Evolutionary conservation across 2,797 vertebrate species (phyloP).

Genomic region (Amblyopsis hoosieri): DNA sequence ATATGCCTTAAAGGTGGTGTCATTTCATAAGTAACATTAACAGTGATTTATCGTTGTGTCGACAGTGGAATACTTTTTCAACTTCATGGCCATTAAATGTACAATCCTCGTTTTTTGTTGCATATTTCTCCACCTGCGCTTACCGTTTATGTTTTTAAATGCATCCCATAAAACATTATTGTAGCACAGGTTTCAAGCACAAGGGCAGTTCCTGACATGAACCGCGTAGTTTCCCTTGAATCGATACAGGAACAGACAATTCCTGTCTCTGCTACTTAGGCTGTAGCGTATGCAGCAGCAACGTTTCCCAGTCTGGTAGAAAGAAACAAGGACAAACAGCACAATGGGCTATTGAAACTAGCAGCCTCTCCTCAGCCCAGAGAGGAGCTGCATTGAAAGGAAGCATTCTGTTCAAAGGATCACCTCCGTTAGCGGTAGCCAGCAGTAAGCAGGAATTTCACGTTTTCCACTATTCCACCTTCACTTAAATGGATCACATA

Average conservation of each 20-base stretch:
- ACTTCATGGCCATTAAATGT: conserved; percentile 29
- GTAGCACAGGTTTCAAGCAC: too few species aligned
- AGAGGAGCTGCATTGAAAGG: conserved; percentile 36
- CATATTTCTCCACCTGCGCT: too few species aligned
- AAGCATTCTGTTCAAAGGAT: conserved; percentile 28
- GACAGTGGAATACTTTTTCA: conserved; percentile 5
- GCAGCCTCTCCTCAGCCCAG: conserved; percentile 40
- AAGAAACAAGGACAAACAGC: conserved; percentile 57
- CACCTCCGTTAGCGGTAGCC: conserved; percentile 14
- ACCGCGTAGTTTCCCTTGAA: too few species aligned
- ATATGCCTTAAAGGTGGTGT: neutral
- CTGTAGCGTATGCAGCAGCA: conserved; percentile 23
- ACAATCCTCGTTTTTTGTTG: too few species aligned
- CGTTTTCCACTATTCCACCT: conserved; percentile 3
- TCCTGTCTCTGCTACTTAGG: conserved; percentile 27
- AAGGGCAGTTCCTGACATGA: too few species aligned
- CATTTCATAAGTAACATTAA: neutral
- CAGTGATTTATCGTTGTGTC: neutral
- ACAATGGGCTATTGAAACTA: conserved; percentile 59
- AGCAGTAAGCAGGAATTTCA: conserved; percentile 31
- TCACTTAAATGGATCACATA: neutral
- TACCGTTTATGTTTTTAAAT: too few species aligned
- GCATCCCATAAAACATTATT: too few species aligned
- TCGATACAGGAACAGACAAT: conserved; percentile 26
- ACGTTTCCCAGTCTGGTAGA: conserved; percentile 37